A percentile compares a stretch with the other conserved stretches of the same genome.
phyloP scores from a whole-genome alignment of 1,140 invertebrate genomes.

The Dendroctonus valens region DNA sequence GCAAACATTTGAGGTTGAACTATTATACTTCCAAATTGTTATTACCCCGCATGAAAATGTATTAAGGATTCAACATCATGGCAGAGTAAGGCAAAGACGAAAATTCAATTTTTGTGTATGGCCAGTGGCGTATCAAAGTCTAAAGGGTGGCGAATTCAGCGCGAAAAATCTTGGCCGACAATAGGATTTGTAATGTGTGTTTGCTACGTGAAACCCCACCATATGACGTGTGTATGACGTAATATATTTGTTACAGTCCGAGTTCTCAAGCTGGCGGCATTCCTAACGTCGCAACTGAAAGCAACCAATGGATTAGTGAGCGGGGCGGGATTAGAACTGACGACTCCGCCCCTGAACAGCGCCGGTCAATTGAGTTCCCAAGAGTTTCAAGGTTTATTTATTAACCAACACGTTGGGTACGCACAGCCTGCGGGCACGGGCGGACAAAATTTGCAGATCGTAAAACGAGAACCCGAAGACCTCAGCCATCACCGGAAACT shows the following conservation, averaged over 20 bases:
- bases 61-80: too few species aligned
- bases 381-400: slow-evolving; percentile 63
- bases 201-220: slow-evolving; percentile 20
- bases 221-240: slow-evolving; percentile 38
- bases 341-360: slow-evolving; percentile 54
- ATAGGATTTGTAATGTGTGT: too few species aligned
- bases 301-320: slow-evolving; percentile 60
- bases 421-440: slow-evolving; percentile 45
- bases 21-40: too few species aligned
- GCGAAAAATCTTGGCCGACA: too few species aligned
- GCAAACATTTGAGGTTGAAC: too few species aligned
- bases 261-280: slow-evolving; percentile 50
- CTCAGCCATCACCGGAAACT: slow-evolving; percentile 55
- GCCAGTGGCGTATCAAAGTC: too few species aligned
- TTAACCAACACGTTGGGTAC: slow-evolving; percentile 56
- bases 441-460: slow-evolving; percentile 53
- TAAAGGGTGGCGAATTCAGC: too few species aligned
- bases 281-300: slow-evolving; percentile 52
- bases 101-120: too few species aligned
- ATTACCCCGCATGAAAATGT: too few species aligned
- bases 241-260: slow-evolving; percentile 49
- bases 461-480: slow-evolving; percentile 69
- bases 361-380: slow-evolving; percentile 46
- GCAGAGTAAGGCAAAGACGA: too few species aligned
- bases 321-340: slow-evolving; percentile 54